phyloP scores from a whole-genome alignment of 2,888 invertebrate genomes.

The Bembecia ichneumoniformis region DNA sequence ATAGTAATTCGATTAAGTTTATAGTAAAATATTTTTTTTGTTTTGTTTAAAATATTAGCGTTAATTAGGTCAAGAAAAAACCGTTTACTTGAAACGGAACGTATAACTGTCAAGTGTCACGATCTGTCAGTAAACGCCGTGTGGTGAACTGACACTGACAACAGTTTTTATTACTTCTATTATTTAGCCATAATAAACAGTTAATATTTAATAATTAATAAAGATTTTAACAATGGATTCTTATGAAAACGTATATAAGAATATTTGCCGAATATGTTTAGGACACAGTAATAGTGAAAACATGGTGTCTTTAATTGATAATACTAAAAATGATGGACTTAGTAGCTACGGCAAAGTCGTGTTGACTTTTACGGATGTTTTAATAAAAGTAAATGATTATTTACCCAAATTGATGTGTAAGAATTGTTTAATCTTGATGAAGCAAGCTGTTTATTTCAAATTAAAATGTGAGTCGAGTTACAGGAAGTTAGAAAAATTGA shows the following conservation, averaged over 20 bases:
- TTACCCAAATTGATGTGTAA: constrained; percentile 44
- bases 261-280: constrained; percentile 50
- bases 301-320: constrained; percentile 40
- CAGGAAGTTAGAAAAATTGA: constrained; percentile 22
- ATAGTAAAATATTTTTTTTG: too few species aligned
- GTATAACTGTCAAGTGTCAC: too few species aligned
- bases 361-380: constrained; percentile 32
- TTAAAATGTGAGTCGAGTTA: constrained; percentile 43
- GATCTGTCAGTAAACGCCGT: too few species aligned
- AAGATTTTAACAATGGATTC: constrained; percentile 21
- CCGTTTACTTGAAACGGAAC: too few species aligned
- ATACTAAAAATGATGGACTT: constrained; percentile 26
- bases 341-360: constrained; percentile 44
- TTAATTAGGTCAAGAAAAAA: too few species aligned
- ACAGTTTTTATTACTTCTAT: neutral
- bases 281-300: constrained; percentile 23
- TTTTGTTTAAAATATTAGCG: too few species aligned
- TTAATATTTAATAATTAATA: neutral
- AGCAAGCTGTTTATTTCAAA: constrained; percentile 47
- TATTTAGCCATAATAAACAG: neutral
- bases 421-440: constrained; percentile 38
- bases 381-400: constrained; percentile 28
- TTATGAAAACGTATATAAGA: constrained; percentile 33
- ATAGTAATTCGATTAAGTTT: too few species aligned
- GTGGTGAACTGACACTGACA: neutral